A percentile compares a stretch with the other conserved stretches of the same genome.
These are phyloP conservation scores for Pterophyllum scalare DNA, from an alignment of 2,113 vertebrate genomes.

Conservation along the genomic window DNA sequence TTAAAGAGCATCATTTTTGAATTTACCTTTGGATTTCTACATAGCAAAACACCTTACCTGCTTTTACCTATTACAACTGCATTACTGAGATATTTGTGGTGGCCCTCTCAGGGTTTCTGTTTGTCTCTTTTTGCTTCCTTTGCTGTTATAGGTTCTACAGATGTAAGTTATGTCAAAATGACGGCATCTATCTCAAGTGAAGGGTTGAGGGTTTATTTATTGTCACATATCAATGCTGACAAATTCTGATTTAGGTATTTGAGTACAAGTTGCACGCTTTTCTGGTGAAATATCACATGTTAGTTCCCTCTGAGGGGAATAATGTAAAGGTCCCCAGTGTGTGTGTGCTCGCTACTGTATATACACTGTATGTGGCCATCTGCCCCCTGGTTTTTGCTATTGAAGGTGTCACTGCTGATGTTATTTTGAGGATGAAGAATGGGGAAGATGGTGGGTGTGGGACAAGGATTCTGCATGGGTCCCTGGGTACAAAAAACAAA, in stretches of 20 bases:
- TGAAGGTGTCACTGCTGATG: slow-evolving; percentile 24
- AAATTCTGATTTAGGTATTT: slow-evolving; percentile 6
- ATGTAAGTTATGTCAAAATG: background rate
- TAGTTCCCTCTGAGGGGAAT: slow-evolving; percentile 7
- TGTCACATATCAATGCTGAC: background rate
- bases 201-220: background rate
- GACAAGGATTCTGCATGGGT: slow-evolving; percentile 31
- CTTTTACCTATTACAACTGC: background rate
- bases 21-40: background rate
- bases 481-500: slow-evolving; percentile 54
- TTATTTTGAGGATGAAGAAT: slow-evolving; percentile 4
- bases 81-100: background rate
- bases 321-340: background rate
- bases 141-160: background rate
- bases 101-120: background rate
- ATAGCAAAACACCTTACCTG: background rate
- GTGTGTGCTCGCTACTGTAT: background rate
- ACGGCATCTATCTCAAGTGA: background rate
- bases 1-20: background rate
- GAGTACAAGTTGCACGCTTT: background rate
- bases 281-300: background rate
- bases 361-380: background rate
- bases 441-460: slow-evolving; percentile 14
- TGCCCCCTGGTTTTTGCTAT: background rate
- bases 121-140: background rate